phyloP scores from a whole-genome alignment of 2,888 invertebrate species.

The Morinoia aosen region DNA sequence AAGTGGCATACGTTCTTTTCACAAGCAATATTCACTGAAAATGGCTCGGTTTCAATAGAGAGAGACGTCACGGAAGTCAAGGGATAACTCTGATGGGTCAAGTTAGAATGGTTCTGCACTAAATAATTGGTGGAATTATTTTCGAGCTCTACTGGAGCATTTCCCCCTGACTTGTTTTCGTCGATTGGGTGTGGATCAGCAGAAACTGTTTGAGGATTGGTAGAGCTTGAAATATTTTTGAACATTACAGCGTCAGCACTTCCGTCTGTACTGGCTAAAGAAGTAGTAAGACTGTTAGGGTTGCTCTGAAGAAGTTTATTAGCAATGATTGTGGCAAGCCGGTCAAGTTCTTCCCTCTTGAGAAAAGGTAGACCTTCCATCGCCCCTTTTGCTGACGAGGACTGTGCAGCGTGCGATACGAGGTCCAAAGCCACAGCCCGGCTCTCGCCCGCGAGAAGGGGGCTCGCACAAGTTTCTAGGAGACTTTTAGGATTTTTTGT shows the following conservation, averaged over 20 bases:
- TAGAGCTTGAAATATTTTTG: background rate
- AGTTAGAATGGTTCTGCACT: background rate
- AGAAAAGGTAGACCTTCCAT: constrained; percentile 44
- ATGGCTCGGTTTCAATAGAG: background rate
- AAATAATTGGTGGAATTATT: background rate
- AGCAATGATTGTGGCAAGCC: constrained; percentile 39
- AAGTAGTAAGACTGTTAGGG: constrained; percentile 13
- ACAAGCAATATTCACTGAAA: background rate
- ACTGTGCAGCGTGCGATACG: background rate
- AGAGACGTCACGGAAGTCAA: background rate
- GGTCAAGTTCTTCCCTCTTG: constrained; percentile 45
- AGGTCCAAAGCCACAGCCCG: background rate
- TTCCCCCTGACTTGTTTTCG: background rate
- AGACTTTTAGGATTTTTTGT: background rate
- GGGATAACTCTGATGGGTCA: background rate
- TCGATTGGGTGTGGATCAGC: background rate
- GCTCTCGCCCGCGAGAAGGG: background rate
- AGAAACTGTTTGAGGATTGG: background rate
- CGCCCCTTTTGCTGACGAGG: background rate
- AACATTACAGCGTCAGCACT: background rate
- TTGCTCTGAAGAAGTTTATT: constrained; percentile 15
- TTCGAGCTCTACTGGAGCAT: background rate
- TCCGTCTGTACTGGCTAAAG: constrained; percentile 14
- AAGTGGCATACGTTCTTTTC: background rate
- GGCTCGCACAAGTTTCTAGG: background rate